Evolutionary conservation across 2,888 invertebrate genomes (phyloP), one percentile per base, ranked within the genome.

Genomic region (Aspidapion aeneum): DNA sequence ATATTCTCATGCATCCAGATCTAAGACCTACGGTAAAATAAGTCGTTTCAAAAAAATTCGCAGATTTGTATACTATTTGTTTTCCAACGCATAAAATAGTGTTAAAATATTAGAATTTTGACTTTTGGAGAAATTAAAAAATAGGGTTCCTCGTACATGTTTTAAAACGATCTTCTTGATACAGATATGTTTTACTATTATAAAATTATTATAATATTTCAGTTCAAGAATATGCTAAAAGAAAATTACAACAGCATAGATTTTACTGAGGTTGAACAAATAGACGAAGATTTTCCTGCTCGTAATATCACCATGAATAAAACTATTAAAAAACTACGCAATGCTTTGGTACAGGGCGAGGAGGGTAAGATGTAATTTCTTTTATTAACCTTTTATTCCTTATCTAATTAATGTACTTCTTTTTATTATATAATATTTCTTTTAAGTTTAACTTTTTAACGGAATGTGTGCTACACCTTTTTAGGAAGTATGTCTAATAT

Each of bases 161-260:
- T n/a, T n/a, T n/a, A n/a, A n/a, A n/a, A n/a, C n/a, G n/a, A n/a
- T n/a, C n/a, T n/a, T n/a, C n/a, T n/a, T n/a, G n/a, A n/a, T n/a
- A n/a, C n/a, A n/a, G n/a, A n/a, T n/a, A n/a, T n/a, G n/a, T n/a
- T n/a, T n/a, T n/a, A n/a, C n/a, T n/a, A n/a, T n/a, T n/a, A n/a
- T n/a, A n/a, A n/a, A n/a, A n/a, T n/a, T n/a, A n/a, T n/a, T 35
- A 35, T 35, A 35, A 35, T 7, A 35, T 35, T 35, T 35, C 12
- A 74, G 74, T 74, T 71, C 66, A 67, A 72, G 60, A 74, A 73
- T 0, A 65, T 70, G 57, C 58, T 72, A 49, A 73, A 73, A 63
- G 70, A 71, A 63, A 97, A 96, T 79, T 98, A 94, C 82, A 96
- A 97, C 80, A 97, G 96, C 78, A 91, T 98, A 48, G 98, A 98